Evolutionary conservation across 92 coral and sea anemone genomes (phyloP).

Genomic region (Porites evermanni): DNA sequence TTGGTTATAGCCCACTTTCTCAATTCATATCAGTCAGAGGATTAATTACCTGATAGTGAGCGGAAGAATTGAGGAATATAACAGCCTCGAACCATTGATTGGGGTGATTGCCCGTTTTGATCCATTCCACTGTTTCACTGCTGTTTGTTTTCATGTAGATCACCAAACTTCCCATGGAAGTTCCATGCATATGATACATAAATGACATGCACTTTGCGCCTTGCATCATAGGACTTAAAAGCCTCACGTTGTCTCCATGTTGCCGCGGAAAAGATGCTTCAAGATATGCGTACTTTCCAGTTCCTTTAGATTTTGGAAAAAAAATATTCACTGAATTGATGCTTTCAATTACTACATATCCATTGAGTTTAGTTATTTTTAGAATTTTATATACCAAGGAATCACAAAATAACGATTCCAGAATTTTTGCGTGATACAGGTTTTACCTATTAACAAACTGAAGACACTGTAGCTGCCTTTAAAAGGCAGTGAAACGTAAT

Average conservation of each 20-base stretch:
- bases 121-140: slow-evolving; percentile 36
- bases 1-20: no score
- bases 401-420: no score
- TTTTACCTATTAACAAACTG: no score
- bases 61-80: slow-evolving; percentile 18
- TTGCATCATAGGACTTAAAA: slow-evolving; percentile 23
- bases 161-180: slow-evolving; percentile 37
- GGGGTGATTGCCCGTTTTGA: slow-evolving; percentile 36
- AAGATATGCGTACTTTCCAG: slow-evolving; percentile 32
- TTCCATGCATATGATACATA: slow-evolving; percentile 44
- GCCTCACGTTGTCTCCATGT: slow-evolving; percentile 38
- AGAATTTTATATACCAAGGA: no score
- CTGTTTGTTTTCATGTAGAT: slow-evolving; percentile 31
- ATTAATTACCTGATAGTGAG: slow-evolving; percentile 40
- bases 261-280: slow-evolving; percentile 26
- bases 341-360: no score
- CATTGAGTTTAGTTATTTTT: no score
- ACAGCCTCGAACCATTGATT: slow-evolving; percentile 35
- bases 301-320: background rate
- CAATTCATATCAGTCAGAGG: background rate
- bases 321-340: no score
- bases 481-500: no score
- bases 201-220: slow-evolving; percentile 30
- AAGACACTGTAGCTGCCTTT: no score
- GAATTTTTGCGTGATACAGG: no score